Evolutionary conservation across 2,113 vertebrate genomes (phyloP), one percentile per base, ranked within the genome.

Genomic region (Colaptes auratus): DNA sequence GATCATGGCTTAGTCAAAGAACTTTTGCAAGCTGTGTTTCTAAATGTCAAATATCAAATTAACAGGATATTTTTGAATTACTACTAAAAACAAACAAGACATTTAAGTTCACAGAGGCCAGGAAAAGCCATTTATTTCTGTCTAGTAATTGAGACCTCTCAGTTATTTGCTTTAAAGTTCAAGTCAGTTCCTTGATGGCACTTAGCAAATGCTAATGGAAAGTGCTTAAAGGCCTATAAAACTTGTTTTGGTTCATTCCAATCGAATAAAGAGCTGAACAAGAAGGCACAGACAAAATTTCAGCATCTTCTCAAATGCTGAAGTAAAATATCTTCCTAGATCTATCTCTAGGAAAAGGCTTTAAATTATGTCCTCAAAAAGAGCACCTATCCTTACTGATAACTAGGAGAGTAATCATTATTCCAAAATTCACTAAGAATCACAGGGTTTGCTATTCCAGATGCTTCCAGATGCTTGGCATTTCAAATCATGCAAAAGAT

Each of bases 401-500:
- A 77, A 42, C 66, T 85, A 42, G 44, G 16, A 10, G 15, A 55
- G 19, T 76, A 69, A 82, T 27, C 4, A 7, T 80, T 56, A 53
- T 18, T 82, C 42, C 23, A 82, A 21, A 1, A 76, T 31, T 46
- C 90, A n/a, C 66, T 84, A 56, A 82, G 25, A 50, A 48, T 87
- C 50, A 64, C 4, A 8, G 15, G 46, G 5, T 46, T 90, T 93
- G 79, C 5, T 1, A 15, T 75, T 89, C 48, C 59, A 89, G 63
- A 82, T 65, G 42, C 24, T 81, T 59, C n/a, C 69, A 84, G 88
- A 84, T 56, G 4, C 28, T 30, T 77, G 73, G 24, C 21, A 59
- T 92, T 90, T 91, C 53, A 81, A 84, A 83, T 39, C 75, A 65
- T 65, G 83, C 7, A 28, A 83, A 90, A 88, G 80, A 65, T 64